A percentile compares a stretch with the other conserved stretches of the same genome.
phyloP scores from a whole-genome alignment of 2,113 vertebrate genomes.

The Stomatorhinus ivindoensis region DNA sequence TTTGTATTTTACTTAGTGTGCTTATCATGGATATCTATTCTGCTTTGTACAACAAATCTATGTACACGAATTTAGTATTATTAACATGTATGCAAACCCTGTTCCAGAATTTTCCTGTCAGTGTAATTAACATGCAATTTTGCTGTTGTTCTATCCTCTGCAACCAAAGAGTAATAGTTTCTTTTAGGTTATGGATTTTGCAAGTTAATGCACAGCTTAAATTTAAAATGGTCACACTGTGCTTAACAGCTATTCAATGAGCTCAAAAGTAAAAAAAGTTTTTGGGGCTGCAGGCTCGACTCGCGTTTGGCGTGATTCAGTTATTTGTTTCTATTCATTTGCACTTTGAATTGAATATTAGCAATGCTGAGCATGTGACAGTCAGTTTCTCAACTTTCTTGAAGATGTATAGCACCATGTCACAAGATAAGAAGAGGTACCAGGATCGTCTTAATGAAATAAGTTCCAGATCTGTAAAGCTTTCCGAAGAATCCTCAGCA shows the following conservation, averaged over 20 bases:
- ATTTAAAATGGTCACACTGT: not conserved
- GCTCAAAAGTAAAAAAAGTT: no score
- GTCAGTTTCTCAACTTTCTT: not conserved
- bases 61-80: not conserved
- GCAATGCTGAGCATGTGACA: not conserved
- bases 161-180: not conserved
- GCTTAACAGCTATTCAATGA: not conserved
- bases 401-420: conserved; percentile 48
- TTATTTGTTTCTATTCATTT: not conserved
- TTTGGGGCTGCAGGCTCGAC: not conserved
- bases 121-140: not conserved
- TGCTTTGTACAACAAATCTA: not conserved
- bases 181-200: not conserved
- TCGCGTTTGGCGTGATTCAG: not conserved
- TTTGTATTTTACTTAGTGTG: not conserved
- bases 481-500: not conserved
- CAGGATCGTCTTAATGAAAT: conserved; percentile 47
- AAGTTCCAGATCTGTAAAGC: conserved; percentile 28
- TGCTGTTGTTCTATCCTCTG: not conserved
- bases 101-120: not conserved
- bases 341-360: not conserved
- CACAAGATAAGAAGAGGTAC: conserved; percentile 48
- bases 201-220: not conserved
- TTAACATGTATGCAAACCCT: not conserved
- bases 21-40: not conserved